A percentile compares a stretch with the other conserved stretches of the same genome.
These are phyloP conservation scores for Catharus minimus DNA, from an alignment of 2,113 vertebrate genomes.

Conservation along the genomic window DNA sequence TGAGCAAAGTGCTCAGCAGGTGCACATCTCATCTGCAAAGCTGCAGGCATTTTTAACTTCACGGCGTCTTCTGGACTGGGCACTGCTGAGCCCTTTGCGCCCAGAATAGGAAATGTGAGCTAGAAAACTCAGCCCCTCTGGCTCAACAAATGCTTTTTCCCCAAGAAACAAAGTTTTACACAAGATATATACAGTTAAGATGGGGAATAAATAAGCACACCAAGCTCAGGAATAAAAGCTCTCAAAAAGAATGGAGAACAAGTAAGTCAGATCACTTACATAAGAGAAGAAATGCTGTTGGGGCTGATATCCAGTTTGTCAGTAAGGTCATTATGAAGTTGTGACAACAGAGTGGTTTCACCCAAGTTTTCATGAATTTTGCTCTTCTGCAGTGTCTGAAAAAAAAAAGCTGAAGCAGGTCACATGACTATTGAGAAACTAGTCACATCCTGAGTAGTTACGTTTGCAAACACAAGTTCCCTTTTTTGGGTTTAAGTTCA, in stretches of 20 bases:
- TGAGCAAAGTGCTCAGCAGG: neutral
- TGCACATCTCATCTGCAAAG: neutral
- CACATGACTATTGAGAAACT: neutral
- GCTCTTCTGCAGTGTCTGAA: neutral
- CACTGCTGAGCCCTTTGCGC: neutral
- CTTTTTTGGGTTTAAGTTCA: conserved; percentile 8
- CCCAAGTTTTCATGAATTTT: neutral
- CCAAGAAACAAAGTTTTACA: neutral
- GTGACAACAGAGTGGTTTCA: neutral
- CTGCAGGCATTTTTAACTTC: neutral
- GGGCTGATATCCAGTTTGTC: conserved; percentile 1
- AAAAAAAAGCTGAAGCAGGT: neutral
- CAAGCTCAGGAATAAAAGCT: neutral
- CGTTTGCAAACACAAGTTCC: neutral
- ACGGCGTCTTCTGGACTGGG: rapidly evolving
- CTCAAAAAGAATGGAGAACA: neutral
- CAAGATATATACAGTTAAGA: neutral
- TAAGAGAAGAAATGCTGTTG: conserved; percentile 16
- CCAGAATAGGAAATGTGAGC: neutral
- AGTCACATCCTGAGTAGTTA: conserved; percentile 37
- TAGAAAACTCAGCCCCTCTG: neutral
- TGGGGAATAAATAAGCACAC: neutral
- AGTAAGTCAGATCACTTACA: neutral
- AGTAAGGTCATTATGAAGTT: conserved; percentile 13
- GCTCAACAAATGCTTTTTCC: neutral